Evolutionary conservation across 2,797 vertebrate genomes (phyloP), one percentile per base, ranked within the genome.

Genomic region (Chelidonichthys spinosus): DNA sequence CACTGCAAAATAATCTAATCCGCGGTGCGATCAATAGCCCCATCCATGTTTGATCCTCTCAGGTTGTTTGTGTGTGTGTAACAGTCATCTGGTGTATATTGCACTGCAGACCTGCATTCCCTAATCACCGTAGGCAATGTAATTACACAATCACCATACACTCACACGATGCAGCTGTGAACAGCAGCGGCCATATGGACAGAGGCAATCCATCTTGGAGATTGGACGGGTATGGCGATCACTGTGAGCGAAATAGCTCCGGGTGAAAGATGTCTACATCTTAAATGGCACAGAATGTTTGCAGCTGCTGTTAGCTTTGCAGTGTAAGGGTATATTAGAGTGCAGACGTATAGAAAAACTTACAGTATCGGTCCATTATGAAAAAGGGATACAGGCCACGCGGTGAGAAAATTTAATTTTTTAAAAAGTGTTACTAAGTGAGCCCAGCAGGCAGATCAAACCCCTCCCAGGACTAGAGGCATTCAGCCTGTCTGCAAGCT

Each of bases 131-230:
- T 56, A 53, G 50, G 67, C 72, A 65, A 80, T 87, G 67, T 88
- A 85, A 92, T 91, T 88, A 90, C 64, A 84, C 77, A 81, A 85
- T 88, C 84, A 72, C 77, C 72, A 86, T 77, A 73, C 68, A 72
- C 62, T 85, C 72, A 15, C 69, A 60, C 70, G 74, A 61, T 81
- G 81, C 78, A 90, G 82, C 89, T 82, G 87, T 77, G 78, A 88
- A 78, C 76, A 84, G 73, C 77, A 43, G 76, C 63, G n/a, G 50
- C 86, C 89, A 89, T 87, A 88, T 79, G 84, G 76, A 46, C 69
- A 15, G 4, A 69, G 63, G 79, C 53, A 52, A 91, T 91, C 78
- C 68, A 85, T 93, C 89, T 84, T 33, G 2, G 63, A 72, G 78
- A 88, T 78, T 79, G 50, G 84, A 90, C 82, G 81, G 76, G 74